These are phyloP conservation scores for Zaprionus lachaisei DNA, from an alignment of 1,140 invertebrate genomes.

Conservation along the genomic window DNA sequence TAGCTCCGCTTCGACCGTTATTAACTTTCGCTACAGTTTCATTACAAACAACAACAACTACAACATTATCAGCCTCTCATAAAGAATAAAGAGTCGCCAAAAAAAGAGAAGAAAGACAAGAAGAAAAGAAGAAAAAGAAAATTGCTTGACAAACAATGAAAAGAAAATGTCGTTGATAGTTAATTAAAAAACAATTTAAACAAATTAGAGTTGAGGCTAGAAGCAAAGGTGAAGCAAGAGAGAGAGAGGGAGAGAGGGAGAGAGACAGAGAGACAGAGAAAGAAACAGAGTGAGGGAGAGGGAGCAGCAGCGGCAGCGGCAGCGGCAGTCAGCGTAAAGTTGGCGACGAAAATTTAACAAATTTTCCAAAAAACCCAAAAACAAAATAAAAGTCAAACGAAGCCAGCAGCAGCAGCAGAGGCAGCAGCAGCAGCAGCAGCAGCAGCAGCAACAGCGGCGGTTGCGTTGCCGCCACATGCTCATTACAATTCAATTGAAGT, in stretches of 20 bases:
- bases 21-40: constrained; percentile 76
- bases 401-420: constrained; percentile 7
- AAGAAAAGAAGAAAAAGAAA: constrained; percentile 22
- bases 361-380: constrained; percentile 56
- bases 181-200: constrained; percentile 83
- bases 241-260: constrained; percentile 11
- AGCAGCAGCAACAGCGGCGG: constrained; percentile 2
- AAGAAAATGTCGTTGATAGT: constrained; percentile 82
- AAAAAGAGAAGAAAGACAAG: constrained; percentile 14
- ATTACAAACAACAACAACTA: constrained; percentile 42
- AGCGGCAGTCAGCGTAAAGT: constrained; percentile 55
- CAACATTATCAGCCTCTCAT: constrained; percentile 8
- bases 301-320: constrained; percentile 13
- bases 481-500: constrained; percentile 82
- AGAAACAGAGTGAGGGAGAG: constrained; percentile 34
- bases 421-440: constrained; percentile 9
- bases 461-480: constrained; percentile 55
- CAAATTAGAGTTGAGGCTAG: constrained; percentile 78
- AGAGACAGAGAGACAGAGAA: constrained; percentile 7
- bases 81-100: constrained; percentile 26
- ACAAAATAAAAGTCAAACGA: constrained; percentile 25
- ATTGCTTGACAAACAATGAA: constrained; percentile 65
- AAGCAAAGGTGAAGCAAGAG: constrained; percentile 13
- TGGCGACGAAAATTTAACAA: constrained; percentile 80
- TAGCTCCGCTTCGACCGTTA: constrained; percentile 6